Evolutionary conservation across 1,140 invertebrate genomes (phyloP), one percentile per base, ranked within the genome.

Genomic region (Agraylea sexmaculata): DNA sequence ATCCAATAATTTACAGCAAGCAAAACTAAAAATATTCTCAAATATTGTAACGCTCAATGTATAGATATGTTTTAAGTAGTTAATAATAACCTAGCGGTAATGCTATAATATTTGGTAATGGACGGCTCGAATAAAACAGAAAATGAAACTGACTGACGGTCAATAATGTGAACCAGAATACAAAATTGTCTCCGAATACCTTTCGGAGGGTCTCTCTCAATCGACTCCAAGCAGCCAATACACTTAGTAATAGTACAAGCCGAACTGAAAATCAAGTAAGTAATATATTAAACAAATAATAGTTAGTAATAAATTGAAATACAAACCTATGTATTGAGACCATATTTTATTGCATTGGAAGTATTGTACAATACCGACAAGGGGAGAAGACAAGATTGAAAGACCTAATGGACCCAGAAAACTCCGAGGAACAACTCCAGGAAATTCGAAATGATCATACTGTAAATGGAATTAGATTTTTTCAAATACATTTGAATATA

Each of bases 401-500:
- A 98, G 71, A 34, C 85, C 57, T n/a, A 98, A 58, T 27, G 95
- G 87, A 25, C 94, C 94, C 33, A 97, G 57, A 68, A 99, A 99
- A 29, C 89, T 90, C 51, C 96, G 74, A 31, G 95, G 93, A 34
- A 99, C 95, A 49, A 98, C 93, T 38, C 96, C 95, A 51, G 95
- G 93, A 72, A 94, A 99, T 59, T 96, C 87, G 58, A 87, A 71
- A 69, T 99, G 94, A 69, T 99, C 95, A 69, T 96, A 99, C 89
- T 96, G 64, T 58, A 78, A 70, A 49, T 53, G 63, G 60, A 49
- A 42, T 22, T 40, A 5, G 20, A 30, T 31, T 32, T 31, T 40
- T 21, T 20, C 21, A 28, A 32, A 7, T 32, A 32, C 16, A 7
- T 32, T 15, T 6, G 23, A 27, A 27, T 27, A 32, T 32, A 32